Evolutionary conservation across 2,113 vertebrate genomes (phyloP), one percentile per base, ranked within the genome.

Genomic region (Austrofundulus limnaeus): DNA sequence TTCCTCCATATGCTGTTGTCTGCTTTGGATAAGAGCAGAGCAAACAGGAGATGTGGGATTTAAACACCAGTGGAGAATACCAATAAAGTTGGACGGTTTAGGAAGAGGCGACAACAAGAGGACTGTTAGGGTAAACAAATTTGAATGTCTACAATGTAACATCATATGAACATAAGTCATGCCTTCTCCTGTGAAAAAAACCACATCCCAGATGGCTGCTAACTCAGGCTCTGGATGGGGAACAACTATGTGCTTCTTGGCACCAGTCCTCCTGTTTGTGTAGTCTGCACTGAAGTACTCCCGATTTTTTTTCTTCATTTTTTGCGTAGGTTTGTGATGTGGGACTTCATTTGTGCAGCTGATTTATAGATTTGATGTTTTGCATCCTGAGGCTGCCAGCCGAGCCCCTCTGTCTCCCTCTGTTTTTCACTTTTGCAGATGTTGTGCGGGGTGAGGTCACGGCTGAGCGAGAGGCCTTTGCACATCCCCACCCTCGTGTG

Each of bases 331-430:
- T 72, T 77, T 52, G 28, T 69, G 73, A 66, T 73, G 56, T 28
- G 52, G 45, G 66, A 80, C 43, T 78, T 53, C 24, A 65, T 80
- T 57, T 69, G 38, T 43, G 50, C 56, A 8, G 9, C 12, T 83
- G 81, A 82, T 79, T 88, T 87, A 84, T 80, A 61, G 63, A 80
- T 78, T 54, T 60, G 65, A 73, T 82, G 59, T 61, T 75, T 70
- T 65, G 46, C 42, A 17, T 78, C 62, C 23, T 37, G 0, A 20
- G 50, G 53, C 65, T 7, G 65, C 69, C 57, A n/a, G 52, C 62
- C 66, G 70, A 42, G 34, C 51, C 55, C 49, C 38, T 68, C 67
- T 25, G 57, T 61, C 72, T 81, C 46, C 5, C 48, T 50, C 23
- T 57, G 11, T 42, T 24, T 45, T 2, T 0, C 7, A 43, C 20